Evolutionary conservation across 2,797 vertebrate species (phyloP), one percentile per base, ranked within the genome.

Genomic region (Macroramphosus scolopax): DNA sequence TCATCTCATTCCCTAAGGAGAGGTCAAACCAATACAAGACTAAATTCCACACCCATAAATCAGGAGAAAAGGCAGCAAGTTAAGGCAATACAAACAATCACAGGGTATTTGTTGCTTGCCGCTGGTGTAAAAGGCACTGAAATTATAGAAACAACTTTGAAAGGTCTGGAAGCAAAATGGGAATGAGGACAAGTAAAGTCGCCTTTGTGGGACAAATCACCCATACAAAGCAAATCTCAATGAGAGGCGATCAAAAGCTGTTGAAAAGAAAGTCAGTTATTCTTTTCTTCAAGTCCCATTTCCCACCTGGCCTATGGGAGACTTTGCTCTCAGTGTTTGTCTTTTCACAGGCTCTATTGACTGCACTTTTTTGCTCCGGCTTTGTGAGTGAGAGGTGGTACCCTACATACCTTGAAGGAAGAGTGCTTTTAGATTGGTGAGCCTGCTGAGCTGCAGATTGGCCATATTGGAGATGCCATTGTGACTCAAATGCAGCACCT

Each of bases 401-500:
- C 75, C 46, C 44, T 71, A 78, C 68, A 62, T 84, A 94, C 93
- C 91, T 80, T 94, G 90, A 49, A 95, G 89, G 83, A 92, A 88
- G 58, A 96, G 92, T 38, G 88, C 84, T 87, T 88, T 93, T 72
- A 95, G 89, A 83, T 91, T 92, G 83, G 85, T 90, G 61, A 96
- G 88, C 85, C 93, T 91, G 80, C 91, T 92, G 81, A 96, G 87
- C 74, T 95, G 90, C 51, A 95, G 83, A 66, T 91, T 89, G 68
- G 86, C 78, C 87, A 95, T 87, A 81, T 84, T 92, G 77, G 85
- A 91, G 86, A 95, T 95, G 72, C 92, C 88, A 78, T 95, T 95
- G 87, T 93, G 87, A 68, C 89, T 90, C 80, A 97, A 78, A 88
- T 95, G 90, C 69, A 96, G 92, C 75, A 93, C 91, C 87, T 95